Evolutionary conservation across 2,797 vertebrate genomes (phyloP).

Genomic region (Eidolon dupreanum): DNA sequence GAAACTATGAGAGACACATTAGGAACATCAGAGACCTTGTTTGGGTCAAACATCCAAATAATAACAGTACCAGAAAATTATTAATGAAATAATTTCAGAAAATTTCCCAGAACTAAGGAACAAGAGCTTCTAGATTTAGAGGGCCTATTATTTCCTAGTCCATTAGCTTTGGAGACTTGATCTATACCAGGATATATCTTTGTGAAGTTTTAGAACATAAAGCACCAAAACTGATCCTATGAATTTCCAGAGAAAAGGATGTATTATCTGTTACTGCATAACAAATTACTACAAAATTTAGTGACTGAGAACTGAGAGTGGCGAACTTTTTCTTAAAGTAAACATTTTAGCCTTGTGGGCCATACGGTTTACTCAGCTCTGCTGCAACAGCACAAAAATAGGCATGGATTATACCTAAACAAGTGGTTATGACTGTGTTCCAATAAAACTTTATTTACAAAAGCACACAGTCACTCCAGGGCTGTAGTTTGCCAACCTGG

Average conservation of each 20-base stretch:
- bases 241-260: neutral
- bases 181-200: neutral
- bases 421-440: neutral
- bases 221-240: neutral
- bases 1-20: neutral
- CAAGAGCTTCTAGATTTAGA: neutral
- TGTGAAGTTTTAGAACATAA: constrained; percentile 39
- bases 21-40: neutral
- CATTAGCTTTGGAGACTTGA: constrained; percentile 32
- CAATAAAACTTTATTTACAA: neutral
- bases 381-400: neutral
- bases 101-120: constrained; percentile 50
- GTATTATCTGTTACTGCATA: neutral
- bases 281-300: neutral
- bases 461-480: neutral
- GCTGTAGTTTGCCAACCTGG: neutral
- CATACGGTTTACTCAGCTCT: neutral
- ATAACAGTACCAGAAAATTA: neutral
- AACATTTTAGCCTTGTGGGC: neutral
- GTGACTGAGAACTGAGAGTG: neutral
- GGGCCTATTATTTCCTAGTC: neutral
- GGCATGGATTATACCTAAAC: neutral
- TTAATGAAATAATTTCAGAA: constrained; percentile 45
- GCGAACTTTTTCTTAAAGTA: neutral
- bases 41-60: neutral